These are phyloP conservation scores for Psilopsiagon aymara DNA, from an alignment of 2,113 vertebrate species.

Conservation along the genomic window DNA sequence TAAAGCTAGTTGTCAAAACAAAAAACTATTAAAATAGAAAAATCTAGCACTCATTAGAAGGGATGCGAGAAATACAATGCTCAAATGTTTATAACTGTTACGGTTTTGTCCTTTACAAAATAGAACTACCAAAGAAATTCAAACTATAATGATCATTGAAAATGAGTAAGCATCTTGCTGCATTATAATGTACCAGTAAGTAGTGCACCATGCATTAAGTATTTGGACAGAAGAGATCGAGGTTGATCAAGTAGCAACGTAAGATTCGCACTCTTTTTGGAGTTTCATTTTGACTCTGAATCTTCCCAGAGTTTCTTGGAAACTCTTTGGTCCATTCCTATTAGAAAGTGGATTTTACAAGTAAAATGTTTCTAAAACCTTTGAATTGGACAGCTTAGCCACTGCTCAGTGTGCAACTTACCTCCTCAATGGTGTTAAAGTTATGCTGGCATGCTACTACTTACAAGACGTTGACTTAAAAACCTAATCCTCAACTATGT, in stretches of 20 bases:
- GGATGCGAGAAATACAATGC: conserved; percentile 83
- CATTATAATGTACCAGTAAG: conserved; percentile 65
- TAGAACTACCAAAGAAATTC: conserved; percentile 64
- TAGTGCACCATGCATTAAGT: conserved; percentile 70
- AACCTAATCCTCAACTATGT: conserved; percentile 41
- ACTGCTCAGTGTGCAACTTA: conserved; percentile 45
- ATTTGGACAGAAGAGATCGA: conserved; percentile 65
- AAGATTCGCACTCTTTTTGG: conserved; percentile 57
- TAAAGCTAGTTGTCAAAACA: conserved; percentile 80
- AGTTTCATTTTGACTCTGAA: conserved; percentile 75
- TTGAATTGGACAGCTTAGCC: conserved; percentile 45
- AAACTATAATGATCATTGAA: conserved; percentile 64
- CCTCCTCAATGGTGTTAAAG: conserved; percentile 52
- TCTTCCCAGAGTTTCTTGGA: conserved; percentile 75
- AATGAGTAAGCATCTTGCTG: conserved; percentile 59
- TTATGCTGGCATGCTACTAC: conserved; percentile 54
- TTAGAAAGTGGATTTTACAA: conserved; percentile 59
- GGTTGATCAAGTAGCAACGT: conserved; percentile 63
- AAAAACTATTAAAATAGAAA: conserved; percentile 77
- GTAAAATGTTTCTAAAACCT: conserved; percentile 25
- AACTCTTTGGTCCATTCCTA: conserved; percentile 92
- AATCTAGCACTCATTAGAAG: conserved; percentile 78
- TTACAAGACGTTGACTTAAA: conserved; percentile 54
- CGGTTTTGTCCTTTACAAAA: conserved; percentile 60
- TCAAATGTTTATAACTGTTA: conserved; percentile 80